A percentile compares a stretch with the other conserved stretches of the same genome.
Conservation (phyloP, 2,797 vertebrate species). For the Aselliscus stoliczkanus region DNA sequence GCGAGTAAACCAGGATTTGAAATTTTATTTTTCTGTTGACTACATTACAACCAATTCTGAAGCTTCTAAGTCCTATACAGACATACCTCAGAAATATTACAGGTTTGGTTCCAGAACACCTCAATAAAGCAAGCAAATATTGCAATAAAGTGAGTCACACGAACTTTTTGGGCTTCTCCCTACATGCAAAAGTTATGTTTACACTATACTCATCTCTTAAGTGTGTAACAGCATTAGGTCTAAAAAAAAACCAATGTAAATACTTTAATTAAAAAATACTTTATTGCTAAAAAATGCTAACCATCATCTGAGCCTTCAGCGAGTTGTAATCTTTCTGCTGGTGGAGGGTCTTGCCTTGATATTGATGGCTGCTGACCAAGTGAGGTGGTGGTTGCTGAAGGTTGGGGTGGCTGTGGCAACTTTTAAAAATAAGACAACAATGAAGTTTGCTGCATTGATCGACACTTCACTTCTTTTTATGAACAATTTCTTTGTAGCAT, state of each 20-base stretch:
- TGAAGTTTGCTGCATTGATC: neutral
- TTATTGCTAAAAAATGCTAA: neutral
- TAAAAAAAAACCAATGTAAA: neutral
- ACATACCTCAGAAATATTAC: neutral
- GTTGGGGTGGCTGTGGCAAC: neutral
- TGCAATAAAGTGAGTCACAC: neutral
- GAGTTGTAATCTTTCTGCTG: neutral
- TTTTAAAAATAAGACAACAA: neutral
- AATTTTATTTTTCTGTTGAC: constrained; percentile 56
- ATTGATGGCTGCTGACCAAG: neutral
- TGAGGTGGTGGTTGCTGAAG: neutral
- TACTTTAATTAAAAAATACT: neutral
- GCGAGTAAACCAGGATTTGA: constrained; percentile 59
- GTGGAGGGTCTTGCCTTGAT: neutral
- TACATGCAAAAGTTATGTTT: neutral
- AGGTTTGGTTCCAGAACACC: neutral
- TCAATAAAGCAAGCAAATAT: neutral
- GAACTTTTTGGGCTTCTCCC: neutral
- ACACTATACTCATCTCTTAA: neutral
- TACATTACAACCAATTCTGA: constrained; percentile 59
- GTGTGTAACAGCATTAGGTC: neutral
- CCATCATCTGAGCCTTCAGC: neutral
- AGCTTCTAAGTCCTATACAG: neutral
- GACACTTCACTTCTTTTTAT: neutral
- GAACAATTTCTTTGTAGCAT: neutral